phyloP scores from a whole-genome alignment of 2,888 invertebrate species.

The Octonoba sinensis region DNA sequence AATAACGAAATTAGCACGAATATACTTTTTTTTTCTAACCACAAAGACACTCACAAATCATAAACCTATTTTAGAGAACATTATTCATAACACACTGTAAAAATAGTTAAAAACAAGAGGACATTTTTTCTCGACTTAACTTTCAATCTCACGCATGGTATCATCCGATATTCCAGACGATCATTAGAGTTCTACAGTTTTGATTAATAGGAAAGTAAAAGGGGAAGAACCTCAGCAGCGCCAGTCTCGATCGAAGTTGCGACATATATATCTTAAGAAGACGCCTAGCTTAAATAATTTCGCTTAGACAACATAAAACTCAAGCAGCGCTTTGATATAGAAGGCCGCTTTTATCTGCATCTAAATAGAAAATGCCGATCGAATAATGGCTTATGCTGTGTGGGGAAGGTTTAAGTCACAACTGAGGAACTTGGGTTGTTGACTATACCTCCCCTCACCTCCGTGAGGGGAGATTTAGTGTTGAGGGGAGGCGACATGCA shows the following conservation, averaged over 20 bases:
- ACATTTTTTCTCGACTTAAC: too few species aligned
- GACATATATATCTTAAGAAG: conserved; percentile 28
- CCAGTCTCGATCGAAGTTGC: conserved; percentile 35
- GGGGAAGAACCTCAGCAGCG: conserved; percentile 22
- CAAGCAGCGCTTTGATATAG: conserved; percentile 2
- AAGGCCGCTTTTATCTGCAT: not conserved
- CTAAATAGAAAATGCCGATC: not conserved
- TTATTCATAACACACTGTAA: too few species aligned
- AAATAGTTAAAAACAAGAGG: too few species aligned
- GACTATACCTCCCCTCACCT: too few species aligned
- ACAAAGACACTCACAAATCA: too few species aligned
- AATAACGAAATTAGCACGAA: too few species aligned
- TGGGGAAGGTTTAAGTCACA: too few species aligned
- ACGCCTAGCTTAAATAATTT: conserved; percentile 26
- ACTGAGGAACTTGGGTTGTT: too few species aligned
- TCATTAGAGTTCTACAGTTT: conserved; percentile 22
- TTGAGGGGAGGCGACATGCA: too few species aligned
- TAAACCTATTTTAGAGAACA: too few species aligned
- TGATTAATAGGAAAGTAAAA: conserved; percentile 52
- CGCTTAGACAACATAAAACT: conserved; percentile 19
- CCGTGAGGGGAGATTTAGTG: too few species aligned
- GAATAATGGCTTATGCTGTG: not conserved
- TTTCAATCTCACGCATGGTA: not conserved
- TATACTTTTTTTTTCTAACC: too few species aligned
- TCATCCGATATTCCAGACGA: conserved; percentile 25